Evolutionary conservation across 2,113 vertebrate species (phyloP).

Genomic region (Leptobrachium leishanense): DNA sequence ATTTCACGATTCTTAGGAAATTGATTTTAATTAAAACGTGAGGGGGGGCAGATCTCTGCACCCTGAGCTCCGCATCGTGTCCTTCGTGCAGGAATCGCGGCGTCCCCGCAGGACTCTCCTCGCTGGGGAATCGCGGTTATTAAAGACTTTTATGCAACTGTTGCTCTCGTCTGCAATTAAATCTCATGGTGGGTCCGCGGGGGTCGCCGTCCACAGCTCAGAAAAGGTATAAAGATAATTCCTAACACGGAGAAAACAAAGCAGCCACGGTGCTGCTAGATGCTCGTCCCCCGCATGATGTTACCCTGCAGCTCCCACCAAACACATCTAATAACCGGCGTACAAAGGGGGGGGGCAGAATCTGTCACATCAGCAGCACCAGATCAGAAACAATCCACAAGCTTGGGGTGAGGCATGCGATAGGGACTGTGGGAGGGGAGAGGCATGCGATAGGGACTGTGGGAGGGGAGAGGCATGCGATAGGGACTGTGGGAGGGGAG

Average conservation of each 20-base stretch:
- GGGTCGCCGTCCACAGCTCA: constrained; percentile 3
- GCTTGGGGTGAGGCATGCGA: too few species aligned
- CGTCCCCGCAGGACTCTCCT: not conserved
- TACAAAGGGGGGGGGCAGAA: not conserved
- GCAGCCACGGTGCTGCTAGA: constrained; percentile 28
- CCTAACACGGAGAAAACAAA: not conserved
- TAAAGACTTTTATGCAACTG: constrained; percentile 32
- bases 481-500: too few species aligned
- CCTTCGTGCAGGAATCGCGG: too few species aligned
- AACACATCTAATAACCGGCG: not conserved
- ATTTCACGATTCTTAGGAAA: too few species aligned
- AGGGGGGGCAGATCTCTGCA: too few species aligned
- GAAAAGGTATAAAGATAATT: constrained; percentile 15
- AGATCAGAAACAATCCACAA: too few species aligned
- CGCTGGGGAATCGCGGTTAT: constrained; percentile 11
- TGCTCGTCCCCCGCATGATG: constrained; percentile 39
- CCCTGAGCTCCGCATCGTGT: too few species aligned
- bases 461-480: too few species aligned
- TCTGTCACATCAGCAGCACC: too few species aligned
- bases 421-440: too few species aligned
- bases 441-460: too few species aligned
- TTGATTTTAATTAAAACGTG: too few species aligned
- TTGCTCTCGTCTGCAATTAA: constrained; percentile 42
- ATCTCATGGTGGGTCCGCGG: accelerated
- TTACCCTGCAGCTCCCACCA: constrained; percentile 48